Evolutionary conservation across 1,140 invertebrate genomes (phyloP), one percentile per base, ranked within the genome.

Genomic region (Lithobius niger): DNA sequence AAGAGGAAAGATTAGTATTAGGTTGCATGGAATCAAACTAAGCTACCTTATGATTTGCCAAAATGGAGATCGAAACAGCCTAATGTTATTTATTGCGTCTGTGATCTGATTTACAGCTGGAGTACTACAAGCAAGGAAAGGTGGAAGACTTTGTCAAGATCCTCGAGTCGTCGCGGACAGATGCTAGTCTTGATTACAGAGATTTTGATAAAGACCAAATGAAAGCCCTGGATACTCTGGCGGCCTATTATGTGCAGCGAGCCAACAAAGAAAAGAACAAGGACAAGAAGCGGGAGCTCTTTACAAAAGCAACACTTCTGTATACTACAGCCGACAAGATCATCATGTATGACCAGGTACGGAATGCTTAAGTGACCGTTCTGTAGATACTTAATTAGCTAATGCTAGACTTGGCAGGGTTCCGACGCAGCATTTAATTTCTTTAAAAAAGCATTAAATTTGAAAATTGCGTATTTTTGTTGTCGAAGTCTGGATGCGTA

Each of bases 271-370:
- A 98, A 66, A 95, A 97, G 64, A 86, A 88, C 57, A 96, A 96
- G 65, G 93, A 97, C 60, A 89, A 88, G 62, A 96, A 94, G 67
- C 79, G 87, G 59, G 93, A 98, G 61, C 76, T 96, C 1, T 97
- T 98, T 66, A 88, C 86, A 18, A 95, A 97, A 77, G 97, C 97
- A 0, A 98, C 93, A 3, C 76, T 94, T 36, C 70, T 99, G 1
- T 99, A 98, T 67, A 97, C 94, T 0, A 94, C 91, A 57, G 96
- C 94, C 25, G 97, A 99, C 69, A 97, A 97, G 76, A 98, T 99
- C 68, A 95, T 97, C 61, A 98, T 99, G 94, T 98, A 98, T 74
- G 95, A 99, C 71, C 92, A 94, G 78, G 85, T 88, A 76, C 70
- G 60, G 60, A 19, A 42, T n/a, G n/a, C n/a, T n/a, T n/a, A n/a